These are phyloP conservation scores for Lordiphosa stackelbergi DNA, from an alignment of 1,140 invertebrate species.

Conservation along the genomic window DNA sequence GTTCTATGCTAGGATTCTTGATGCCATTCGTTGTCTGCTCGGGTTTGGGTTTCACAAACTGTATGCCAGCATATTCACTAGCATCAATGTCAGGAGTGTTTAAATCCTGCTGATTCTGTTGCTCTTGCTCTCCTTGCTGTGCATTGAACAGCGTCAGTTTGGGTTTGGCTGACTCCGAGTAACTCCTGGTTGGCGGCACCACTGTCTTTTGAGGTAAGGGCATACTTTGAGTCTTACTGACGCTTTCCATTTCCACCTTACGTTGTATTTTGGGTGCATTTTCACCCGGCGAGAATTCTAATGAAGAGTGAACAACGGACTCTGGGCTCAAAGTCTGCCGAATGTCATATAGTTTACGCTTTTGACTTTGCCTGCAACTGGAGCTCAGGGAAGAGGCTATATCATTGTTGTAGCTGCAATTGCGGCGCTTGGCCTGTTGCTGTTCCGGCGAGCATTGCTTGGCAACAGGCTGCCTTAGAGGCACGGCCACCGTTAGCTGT, in stretches of 20 bases:
- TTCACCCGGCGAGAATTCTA: slow-evolving; percentile 44
- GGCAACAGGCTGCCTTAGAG: slow-evolving; percentile 15
- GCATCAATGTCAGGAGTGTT: slow-evolving; percentile 55
- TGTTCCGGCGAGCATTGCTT: slow-evolving; percentile 47
- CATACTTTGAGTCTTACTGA: slow-evolving; percentile 40
- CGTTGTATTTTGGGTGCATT: slow-evolving; percentile 60
- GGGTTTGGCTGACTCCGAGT: slow-evolving; percentile 46
- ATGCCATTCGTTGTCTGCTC: slow-evolving; percentile 19
- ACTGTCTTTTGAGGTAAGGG: slow-evolving; percentile 31
- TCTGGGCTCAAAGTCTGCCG: slow-evolving; percentile 13
- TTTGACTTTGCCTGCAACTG: slow-evolving; percentile 51
- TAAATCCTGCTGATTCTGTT: slow-evolving; percentile 20
- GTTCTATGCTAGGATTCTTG: slow-evolving; percentile 56
- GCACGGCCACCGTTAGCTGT: slow-evolving; percentile 31
- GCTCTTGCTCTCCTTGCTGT: slow-evolving; percentile 4
- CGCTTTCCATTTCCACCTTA: slow-evolving; percentile 19
- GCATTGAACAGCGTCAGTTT: slow-evolving; percentile 72
- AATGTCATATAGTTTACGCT: slow-evolving; percentile 56
- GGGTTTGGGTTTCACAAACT: slow-evolving; percentile 72
- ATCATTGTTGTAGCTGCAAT: slow-evolving; percentile 71
- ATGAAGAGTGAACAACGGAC: slow-evolving; percentile 11
- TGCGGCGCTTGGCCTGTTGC: slow-evolving; percentile 60
- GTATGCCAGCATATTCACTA: slow-evolving; percentile 61
- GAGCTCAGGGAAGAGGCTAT: slow-evolving; percentile 73
- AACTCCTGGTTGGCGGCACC: slow-evolving; percentile 18